phyloP scores from a whole-genome alignment of 2,888 invertebrate genomes.

The Calameuta pallipes region DNA sequence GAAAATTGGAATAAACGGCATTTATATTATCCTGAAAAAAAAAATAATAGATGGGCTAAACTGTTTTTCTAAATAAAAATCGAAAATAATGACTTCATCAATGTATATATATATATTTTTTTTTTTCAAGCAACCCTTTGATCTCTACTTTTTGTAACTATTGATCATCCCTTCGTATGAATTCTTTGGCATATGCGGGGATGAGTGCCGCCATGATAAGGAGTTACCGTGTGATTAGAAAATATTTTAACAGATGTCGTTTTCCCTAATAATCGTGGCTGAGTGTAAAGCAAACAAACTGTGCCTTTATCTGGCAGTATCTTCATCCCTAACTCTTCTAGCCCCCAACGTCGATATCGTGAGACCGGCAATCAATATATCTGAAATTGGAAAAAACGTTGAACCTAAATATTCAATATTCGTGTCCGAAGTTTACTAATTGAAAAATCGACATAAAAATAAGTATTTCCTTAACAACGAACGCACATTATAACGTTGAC shows the following conservation, averaged over 20 bases:
- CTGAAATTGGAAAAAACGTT: background rate
- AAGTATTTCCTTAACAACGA: background rate
- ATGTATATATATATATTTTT: background rate
- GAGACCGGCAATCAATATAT: background rate
- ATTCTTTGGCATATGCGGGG: slow-evolving; percentile 28
- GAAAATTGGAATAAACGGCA: no score
- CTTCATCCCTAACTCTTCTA: slow-evolving; percentile 23
- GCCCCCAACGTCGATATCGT: background rate
- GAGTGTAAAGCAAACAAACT: slow-evolving; percentile 58
- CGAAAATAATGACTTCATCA: background rate
- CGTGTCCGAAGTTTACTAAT: background rate
- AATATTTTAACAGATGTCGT: slow-evolving; percentile 61
- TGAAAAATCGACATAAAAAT: background rate
- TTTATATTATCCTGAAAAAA: no score
- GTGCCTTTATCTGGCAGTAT: slow-evolving; percentile 19
- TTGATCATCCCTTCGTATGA: background rate
- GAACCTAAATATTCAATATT: background rate
- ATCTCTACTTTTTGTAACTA: background rate
- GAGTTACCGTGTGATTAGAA: slow-evolving; percentile 42
- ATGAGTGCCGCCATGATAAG: slow-evolving; percentile 42
- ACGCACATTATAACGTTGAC: background rate
- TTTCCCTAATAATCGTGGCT: slow-evolving; percentile 56
- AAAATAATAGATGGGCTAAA: background rate
- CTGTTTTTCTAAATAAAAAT: background rate
- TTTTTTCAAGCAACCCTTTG: background rate